phyloP scores from a whole-genome alignment of 2,888 invertebrate species.

The Merodon equestris region DNA sequence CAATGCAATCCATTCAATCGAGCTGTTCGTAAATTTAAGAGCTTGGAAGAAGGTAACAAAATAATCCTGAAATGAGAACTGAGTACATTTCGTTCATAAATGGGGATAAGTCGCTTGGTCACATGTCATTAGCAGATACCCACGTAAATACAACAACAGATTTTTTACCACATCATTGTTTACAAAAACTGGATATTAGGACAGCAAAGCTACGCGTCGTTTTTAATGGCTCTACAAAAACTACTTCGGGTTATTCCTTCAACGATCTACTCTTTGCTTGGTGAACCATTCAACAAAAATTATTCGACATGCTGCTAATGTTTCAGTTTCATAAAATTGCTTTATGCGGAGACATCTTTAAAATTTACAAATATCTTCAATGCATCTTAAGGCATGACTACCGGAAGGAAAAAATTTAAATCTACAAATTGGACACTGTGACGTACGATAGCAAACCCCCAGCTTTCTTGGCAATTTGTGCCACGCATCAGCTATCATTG shows the following conservation, averaged over 20 bases:
- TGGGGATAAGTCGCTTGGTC: constrained; percentile 24
- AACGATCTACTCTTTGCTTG: constrained; percentile 30
- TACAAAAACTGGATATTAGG: constrained; percentile 31
- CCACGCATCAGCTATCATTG: constrained; percentile 41
- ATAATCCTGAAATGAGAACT: constrained; percentile 31
- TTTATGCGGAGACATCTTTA: too few relatives aligned
- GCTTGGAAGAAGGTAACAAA: constrained; percentile 45
- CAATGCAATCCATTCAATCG: constrained; percentile 35
- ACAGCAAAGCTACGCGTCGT: constrained; percentile 26
- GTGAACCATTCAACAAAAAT: constrained; percentile 48
- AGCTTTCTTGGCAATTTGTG: constrained; percentile 24
- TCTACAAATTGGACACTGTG: too few relatives aligned
- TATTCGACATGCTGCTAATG: too few relatives aligned
- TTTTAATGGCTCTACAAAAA: constrained; percentile 50
- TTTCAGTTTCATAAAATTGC: too few relatives aligned
- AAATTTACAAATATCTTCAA: constrained; percentile 50
- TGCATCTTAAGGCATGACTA: constrained; percentile 54
- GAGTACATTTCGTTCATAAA: constrained; percentile 35
- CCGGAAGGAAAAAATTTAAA: constrained; percentile 18
- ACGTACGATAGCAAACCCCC: too few relatives aligned
- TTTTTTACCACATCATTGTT: constrained; percentile 48
- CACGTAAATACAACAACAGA: too few relatives aligned
- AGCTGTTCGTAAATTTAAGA: constrained; percentile 50
- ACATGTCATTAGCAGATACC: too few relatives aligned
- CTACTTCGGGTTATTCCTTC: constrained; percentile 4